Percentiles rank a stretch among this genome's conserved stretches.
Evolutionary conservation across 1,140 invertebrate species (phyloP).

Genomic region (Drusus annulatus): DNA sequence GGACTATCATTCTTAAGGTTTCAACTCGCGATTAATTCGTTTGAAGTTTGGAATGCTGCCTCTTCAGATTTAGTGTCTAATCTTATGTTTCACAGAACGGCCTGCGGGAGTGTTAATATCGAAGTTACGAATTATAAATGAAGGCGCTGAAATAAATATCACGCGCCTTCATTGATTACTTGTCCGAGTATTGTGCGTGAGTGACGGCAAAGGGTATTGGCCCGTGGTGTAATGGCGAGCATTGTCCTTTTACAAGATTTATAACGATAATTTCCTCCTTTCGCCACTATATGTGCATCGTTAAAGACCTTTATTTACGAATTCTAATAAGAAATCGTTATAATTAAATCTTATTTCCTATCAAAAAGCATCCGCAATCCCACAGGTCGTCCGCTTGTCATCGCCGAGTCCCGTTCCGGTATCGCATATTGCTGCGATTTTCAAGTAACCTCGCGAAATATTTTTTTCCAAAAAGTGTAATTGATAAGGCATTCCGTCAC

Average conservation of each 20-base stretch:
- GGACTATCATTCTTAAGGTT: slow-evolving; percentile 43
- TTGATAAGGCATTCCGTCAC: slow-evolving; percentile 24
- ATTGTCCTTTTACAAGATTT: slow-evolving; percentile 45
- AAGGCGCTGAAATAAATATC: slow-evolving; percentile 41
- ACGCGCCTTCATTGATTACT: slow-evolving; percentile 45
- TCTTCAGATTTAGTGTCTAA: slow-evolving; percentile 17
- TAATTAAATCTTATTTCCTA: not conserved
- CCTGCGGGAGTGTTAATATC: not conserved
- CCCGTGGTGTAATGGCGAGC: slow-evolving; percentile 51
- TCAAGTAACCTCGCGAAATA: slow-evolving; percentile 18
- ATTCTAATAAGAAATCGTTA: not conserved
- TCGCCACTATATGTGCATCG: not conserved
- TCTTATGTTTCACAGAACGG: not conserved
- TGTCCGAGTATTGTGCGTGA: slow-evolving; percentile 44
- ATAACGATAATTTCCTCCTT: slow-evolving; percentile 5
- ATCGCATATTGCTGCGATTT: slow-evolving; percentile 28
- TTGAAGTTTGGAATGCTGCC: slow-evolving; percentile 43
- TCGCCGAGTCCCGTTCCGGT: slow-evolving; percentile 40
- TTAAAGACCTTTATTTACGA: not conserved
- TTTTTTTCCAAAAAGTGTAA: slow-evolving; percentile 18
- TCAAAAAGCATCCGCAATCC: slow-evolving; percentile 6
- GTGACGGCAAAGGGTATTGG: slow-evolving; percentile 48
- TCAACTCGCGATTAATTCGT: slow-evolving; percentile 45
- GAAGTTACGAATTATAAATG: slow-evolving; percentile 3
- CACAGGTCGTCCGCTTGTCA: slow-evolving; percentile 43